Base-by-base conservation (phyloP, 2,888 invertebrate species). In the Morpho achilles region DNA sequence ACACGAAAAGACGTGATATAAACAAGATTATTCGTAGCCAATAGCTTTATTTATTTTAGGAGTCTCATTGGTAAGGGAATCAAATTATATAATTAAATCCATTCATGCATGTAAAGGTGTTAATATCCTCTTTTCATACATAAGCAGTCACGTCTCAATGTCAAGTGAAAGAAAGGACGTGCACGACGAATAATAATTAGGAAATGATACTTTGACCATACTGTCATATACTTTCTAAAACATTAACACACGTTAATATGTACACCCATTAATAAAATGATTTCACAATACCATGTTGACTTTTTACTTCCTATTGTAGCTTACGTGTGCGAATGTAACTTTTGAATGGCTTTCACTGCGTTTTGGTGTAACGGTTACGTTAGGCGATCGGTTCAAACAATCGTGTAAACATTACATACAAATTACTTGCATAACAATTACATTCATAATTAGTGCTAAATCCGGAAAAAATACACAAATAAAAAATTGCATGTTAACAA, bases 101-200 rank as follows among this genome's bases (percentile, higher is more conserved):
- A 56, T 59, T 42, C 57, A 41, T 59, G 51, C 53, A 46, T 60
- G 47, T 41, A 50, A 46, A 58, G 73, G 73, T 76, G 80, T 82
- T 80, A 83, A 82, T 80, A 84, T 87, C 77, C 80, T 80, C 75
- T 68, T 74, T 67, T 64, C 61, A 70, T 68, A 61, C 65, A 73
- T 66, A 75, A 80, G 79, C 77, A 77, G 80, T 80, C 82, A 76
- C 67, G 69, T 73, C 73, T 79, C 87, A 88, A 87, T 88, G 89
- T 88, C 87, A 88, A 86, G 82, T 82, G 80, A 88, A 81, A 82
- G 82, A 87, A 77, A 73, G 77, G 79, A 79, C 77, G 73, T 79
- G 75, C 70, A 67, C 66, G 60, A 68, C 61, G 74, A 78, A 79
- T 76, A 68, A 66, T 73, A 78, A 78, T 77, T 75, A 76, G 68